Conservation (phyloP, 1,140 invertebrate genomes). For the Drosophila setifemur region DNA sequence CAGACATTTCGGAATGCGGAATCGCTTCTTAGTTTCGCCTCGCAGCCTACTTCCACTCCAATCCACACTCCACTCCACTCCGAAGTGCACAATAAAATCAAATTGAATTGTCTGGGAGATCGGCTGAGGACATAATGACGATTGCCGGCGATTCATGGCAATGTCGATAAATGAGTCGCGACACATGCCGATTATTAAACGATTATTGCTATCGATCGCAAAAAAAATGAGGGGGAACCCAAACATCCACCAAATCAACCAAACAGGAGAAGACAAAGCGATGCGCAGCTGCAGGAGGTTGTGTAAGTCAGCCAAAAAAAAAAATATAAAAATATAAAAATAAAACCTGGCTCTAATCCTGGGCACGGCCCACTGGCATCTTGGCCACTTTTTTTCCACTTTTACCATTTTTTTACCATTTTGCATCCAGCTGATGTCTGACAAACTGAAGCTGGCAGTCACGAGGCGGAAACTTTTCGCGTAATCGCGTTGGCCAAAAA, state of each 20-base stretch:
- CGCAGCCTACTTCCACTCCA: no score
- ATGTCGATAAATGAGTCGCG: constrained; percentile 19
- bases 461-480: constrained; percentile 65
- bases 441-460: constrained; percentile 46
- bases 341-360: constrained; percentile 60
- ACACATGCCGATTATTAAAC: neutral
- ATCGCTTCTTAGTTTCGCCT: no score
- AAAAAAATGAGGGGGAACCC: neutral
- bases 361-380: constrained; percentile 1
- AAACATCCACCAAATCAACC: neutral
- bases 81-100: neutral
- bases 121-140: neutral
- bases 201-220: constrained; percentile 16
- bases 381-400: neutral
- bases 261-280: neutral
- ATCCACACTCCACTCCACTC: no score
- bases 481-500: constrained; percentile 33
- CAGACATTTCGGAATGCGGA: constrained; percentile 12
- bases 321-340: constrained; percentile 1
- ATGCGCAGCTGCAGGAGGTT: constrained; percentile 40
- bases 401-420: neutral
- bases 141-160: constrained; percentile 7
- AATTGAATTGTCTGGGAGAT: neutral
- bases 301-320: constrained; percentile 24
- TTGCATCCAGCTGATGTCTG: constrained; percentile 23